Evolutionary conservation across 2,888 invertebrate genomes (phyloP), one percentile per base, ranked within the genome.

Genomic region (Alloplasta piceator): DNA sequence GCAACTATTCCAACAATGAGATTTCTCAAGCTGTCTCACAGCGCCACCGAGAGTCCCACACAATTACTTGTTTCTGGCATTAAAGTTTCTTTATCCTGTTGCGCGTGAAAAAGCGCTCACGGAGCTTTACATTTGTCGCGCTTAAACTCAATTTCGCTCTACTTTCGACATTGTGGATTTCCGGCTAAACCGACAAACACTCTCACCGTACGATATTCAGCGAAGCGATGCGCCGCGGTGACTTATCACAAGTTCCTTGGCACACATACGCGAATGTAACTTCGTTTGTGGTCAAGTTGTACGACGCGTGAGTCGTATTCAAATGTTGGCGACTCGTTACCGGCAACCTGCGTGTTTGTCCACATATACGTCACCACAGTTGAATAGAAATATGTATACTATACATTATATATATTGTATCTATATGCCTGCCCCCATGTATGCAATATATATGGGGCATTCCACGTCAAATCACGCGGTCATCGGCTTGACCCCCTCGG

Each of bases 201-300:
- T 55, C 41, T 12, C 36, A 43, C 43, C 10, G 36, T 46, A 55
- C 50, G 12, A 67, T 38, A 50, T 41, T 38, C 58, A 39, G 26
- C 14, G 48, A 55, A 80, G 36, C 38, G 50, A 43, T 14, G 12
- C 61, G 10, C 38, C 64, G 2, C 39, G 41, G 50, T 12, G 58
- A 64, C 76, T 61, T 66, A 78, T 75, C 74, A 46, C 68, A 46
- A 43, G 43, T 50, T 78, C 77, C 72, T 76, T 76, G 76, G 63
- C 68, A 76, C 76, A 70, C 43, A 68, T 67, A 14, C 68, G 46
- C 9, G 14, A 39, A 50, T 39, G 9, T 10, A 60, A 38, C 60
- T 39, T 12, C 14, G 14, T 14, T 36, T 61, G 71, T 50, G 41
- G 12, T 70, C 52, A 61, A 38, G 56, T 58, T 66, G 48, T 46